These are phyloP conservation scores for Hoplostethus atlanticus DNA, from an alignment of 2,797 vertebrate genomes.

Conservation along the genomic window DNA sequence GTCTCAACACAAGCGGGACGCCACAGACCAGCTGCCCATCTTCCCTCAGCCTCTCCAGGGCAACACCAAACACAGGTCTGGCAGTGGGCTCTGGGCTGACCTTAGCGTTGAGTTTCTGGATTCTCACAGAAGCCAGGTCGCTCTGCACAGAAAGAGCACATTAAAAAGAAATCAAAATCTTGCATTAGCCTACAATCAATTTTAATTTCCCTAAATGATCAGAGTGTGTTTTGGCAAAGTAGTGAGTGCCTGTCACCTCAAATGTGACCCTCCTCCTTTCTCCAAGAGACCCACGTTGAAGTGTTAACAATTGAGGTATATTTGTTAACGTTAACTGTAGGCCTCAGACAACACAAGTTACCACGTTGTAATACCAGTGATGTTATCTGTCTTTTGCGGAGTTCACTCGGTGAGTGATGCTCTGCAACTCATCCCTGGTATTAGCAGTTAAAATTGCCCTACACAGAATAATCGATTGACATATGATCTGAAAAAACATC, in stretches of 20 bases:
- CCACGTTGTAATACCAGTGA: too few species aligned
- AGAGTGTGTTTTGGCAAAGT: background rate
- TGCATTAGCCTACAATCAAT: background rate
- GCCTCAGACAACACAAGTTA: too few species aligned
- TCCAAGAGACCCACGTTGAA: background rate
- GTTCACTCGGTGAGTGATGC: background rate
- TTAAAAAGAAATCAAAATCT: background rate
- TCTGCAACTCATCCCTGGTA: background rate
- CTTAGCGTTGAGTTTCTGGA: conserved; percentile 74
- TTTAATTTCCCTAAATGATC: background rate
- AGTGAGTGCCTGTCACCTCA: background rate
- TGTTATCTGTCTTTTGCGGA: background rate
- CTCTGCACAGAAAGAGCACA: conserved; percentile 70
- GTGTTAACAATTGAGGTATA: background rate
- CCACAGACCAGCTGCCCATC: conserved; percentile 62
- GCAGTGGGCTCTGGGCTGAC: conserved; percentile 72
- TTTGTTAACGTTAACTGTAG: too few species aligned
- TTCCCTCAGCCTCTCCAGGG: conserved; percentile 75
- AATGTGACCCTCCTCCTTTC: background rate
- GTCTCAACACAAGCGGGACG: conserved; percentile 81
- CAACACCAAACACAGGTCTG: conserved; percentile 77
- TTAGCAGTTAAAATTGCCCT: background rate
- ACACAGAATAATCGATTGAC: background rate
- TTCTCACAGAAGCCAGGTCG: conserved; percentile 78
- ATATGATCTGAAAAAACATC: background rate